phyloP scores from a whole-genome alignment of 2,797 vertebrate species.

The Tenualosa thibaudeaui region DNA sequence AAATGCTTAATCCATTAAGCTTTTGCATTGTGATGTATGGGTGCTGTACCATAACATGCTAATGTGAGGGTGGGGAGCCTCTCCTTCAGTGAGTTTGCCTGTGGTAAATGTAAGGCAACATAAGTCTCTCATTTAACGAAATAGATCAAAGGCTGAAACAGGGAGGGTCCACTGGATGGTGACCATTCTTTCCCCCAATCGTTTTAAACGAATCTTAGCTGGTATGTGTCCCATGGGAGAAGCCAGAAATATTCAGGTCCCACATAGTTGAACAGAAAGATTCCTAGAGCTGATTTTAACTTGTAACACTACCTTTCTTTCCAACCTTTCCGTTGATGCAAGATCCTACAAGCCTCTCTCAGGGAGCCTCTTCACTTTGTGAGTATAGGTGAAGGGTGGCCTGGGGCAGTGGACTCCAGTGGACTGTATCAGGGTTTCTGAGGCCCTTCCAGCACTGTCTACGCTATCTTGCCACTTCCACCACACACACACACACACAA shows the following conservation, averaged over 20 bases:
- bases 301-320: slow-evolving; percentile 1
- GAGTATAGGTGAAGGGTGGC: background rate
- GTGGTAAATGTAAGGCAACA: slow-evolving; percentile 22
- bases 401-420: background rate
- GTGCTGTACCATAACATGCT: slow-evolving; percentile 45
- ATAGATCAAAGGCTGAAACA: slow-evolving; percentile 22
- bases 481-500: background rate
- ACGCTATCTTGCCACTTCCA: background rate
- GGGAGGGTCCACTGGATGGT: background rate
- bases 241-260: slow-evolving; percentile 2
- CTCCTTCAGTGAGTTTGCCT: slow-evolving; percentile 47
- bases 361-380: background rate
- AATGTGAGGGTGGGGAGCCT: slow-evolving; percentile 58
- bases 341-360: slow-evolving; percentile 2
- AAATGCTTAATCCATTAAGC: slow-evolving; percentile 36
- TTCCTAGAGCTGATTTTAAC: background rate
- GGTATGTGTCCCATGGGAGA: background rate
- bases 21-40: background rate
- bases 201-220: background rate
- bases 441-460: background rate
- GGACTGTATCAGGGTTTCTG: background rate
- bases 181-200: background rate
- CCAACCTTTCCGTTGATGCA: background rate
- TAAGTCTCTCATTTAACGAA: slow-evolving; percentile 44
- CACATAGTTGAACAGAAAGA: background rate